Evolutionary conservation across 37 sponge, comb jelly and placozoan genomes (phyloP), one percentile per base, ranked within the genome.

Genomic region (Beroe forskalii): DNA sequence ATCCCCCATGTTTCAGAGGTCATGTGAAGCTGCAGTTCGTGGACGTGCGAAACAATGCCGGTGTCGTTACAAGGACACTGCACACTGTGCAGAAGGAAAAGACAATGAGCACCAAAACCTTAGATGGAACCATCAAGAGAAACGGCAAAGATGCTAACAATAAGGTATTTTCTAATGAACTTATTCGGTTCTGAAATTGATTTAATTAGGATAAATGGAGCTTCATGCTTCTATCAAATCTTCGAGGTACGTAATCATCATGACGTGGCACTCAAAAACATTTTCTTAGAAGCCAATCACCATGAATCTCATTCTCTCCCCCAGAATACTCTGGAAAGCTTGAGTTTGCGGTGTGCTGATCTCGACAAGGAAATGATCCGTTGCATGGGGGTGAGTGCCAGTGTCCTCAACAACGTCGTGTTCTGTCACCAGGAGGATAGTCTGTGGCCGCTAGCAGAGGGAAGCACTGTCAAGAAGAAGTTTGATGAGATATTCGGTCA

Each of bases 341-440:
- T 96, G 22, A 95, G 95, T 20, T 89, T 93, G 24, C 91, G 93
- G 0, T 95, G 96, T 93, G 95, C 92, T 42, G 96, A 98, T 33
- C 76, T 95, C 19, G 96, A 97, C 55, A 61, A 62, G 63, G 96
- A 96, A 94, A 98, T 98, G 99, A 62, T 94, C 0, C 30, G 60
- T 32, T 92, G 90, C 28, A 55, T 98, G 76, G 99, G 99, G 25
- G 99, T 98, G 37, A 94, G 95, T 28, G 94, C 93, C 62, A 94
- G 95, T 61, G 95, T 98, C 27, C 93, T 98, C 41, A 95, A 91
- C 67, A 91, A 94, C 48, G 99, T 98, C 62, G 93, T 98, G 12
- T 96, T 98, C 93, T 98, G 99, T 62, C 99, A 98, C 62, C 99
- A 98, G 62, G 99, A 98, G 90, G 99, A 98, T 38, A 93, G 96